Evolutionary conservation across 2,888 invertebrate species (phyloP).

Genomic region (Sesia apiformis): DNA sequence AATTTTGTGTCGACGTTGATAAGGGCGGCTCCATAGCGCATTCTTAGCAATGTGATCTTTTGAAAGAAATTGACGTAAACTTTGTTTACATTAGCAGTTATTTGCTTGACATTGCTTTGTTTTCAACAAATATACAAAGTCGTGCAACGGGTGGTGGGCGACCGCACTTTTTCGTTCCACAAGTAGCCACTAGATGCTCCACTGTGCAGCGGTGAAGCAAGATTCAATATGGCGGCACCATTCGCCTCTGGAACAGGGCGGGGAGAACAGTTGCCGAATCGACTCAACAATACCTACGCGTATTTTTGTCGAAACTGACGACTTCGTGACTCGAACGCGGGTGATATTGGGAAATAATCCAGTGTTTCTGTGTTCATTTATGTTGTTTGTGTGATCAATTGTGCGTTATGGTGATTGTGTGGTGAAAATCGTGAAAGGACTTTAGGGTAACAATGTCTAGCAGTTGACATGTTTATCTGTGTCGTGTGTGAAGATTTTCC

Average conservation of each 20-base stretch:
- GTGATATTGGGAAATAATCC: conserved; percentile 62
- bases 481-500: conserved; percentile 75
- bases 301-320: conserved; percentile 64
- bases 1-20: too few relatives aligned
- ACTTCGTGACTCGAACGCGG: conserved; percentile 68
- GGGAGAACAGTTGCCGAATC: conserved; percentile 69
- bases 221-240: conserved; percentile 71
- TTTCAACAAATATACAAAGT: too few relatives aligned
- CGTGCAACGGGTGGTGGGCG: too few relatives aligned
- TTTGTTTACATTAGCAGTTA: not conserved
- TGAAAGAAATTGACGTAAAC: not conserved
- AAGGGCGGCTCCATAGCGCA: too few relatives aligned
- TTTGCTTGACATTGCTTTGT: not conserved
- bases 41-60: too few relatives aligned
- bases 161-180: conserved; percentile 26
- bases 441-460: conserved; percentile 72
- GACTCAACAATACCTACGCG: conserved; percentile 68
- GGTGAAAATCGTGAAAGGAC: conserved; percentile 68
- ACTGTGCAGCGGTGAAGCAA: conserved; percentile 36
- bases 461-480: conserved; percentile 75
- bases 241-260: conserved; percentile 72
- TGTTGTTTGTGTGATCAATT: conserved; percentile 60
- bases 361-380: conserved; percentile 62
- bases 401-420: conserved; percentile 58
- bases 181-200: conserved; percentile 49